Evolutionary conservation across 2,113 vertebrate genomes (phyloP).

Genomic region (Puma concolor): DNA sequence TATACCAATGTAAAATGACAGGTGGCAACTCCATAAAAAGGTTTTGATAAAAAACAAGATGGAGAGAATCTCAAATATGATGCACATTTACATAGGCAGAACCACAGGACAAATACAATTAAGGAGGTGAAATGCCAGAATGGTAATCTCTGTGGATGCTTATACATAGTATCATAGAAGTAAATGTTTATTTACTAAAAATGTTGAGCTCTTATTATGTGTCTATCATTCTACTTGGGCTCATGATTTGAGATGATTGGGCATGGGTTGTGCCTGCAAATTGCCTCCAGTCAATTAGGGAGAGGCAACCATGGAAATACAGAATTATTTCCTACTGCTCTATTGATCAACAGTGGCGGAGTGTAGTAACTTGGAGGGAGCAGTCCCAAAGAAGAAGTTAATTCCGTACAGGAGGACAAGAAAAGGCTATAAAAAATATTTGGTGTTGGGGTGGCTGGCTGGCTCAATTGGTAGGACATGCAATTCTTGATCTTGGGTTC

Average conservation of each 20-base stretch:
- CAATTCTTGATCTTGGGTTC: neutral
- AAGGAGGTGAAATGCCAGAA: neutral
- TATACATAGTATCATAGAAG: neutral
- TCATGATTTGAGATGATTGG: neutral
- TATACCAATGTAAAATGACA: neutral
- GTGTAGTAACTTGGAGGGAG: neutral
- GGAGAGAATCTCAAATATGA: neutral
- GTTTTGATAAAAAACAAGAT: neutral
- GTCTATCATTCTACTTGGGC: neutral
- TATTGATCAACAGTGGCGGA: neutral
- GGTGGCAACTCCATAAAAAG: neutral
- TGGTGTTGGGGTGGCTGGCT: neutral
- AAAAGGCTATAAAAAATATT: neutral
- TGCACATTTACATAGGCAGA: neutral
- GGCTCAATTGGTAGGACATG: neutral
- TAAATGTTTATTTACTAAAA: neutral
- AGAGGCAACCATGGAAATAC: neutral
- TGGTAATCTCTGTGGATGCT: neutral
- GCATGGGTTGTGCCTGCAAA: neutral
- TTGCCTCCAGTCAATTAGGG: neutral
- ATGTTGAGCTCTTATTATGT: neutral
- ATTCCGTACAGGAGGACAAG: neutral
- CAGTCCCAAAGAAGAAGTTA: neutral
- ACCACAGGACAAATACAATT: neutral
- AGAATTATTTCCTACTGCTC: neutral